phyloP scores from a whole-genome alignment of 2,888 invertebrate genomes.

The Pachliopta kotzebuea region DNA sequence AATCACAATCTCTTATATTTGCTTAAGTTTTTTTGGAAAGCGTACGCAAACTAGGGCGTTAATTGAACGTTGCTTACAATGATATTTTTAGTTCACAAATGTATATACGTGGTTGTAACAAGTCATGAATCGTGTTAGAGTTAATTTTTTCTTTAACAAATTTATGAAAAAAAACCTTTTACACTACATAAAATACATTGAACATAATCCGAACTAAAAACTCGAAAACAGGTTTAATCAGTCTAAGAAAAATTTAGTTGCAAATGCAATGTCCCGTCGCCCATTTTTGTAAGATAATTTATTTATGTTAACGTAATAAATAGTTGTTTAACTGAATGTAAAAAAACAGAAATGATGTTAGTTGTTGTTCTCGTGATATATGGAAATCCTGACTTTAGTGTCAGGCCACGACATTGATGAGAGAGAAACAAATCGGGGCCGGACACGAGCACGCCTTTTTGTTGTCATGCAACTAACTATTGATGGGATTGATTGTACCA shows the following conservation, averaged over 20 bases:
- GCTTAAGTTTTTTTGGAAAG: slow-evolving; percentile 16
- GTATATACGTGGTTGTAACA: slow-evolving; percentile 8
- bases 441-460: slow-evolving; percentile 15
- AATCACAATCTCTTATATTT: neutral
- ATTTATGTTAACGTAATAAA: no score
- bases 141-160: no score
- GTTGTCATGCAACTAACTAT: neutral
- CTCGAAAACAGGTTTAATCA: no score
- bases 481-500: neutral
- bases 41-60: slow-evolving; percentile 15
- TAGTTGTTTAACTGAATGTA: neutral
- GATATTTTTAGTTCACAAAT: slow-evolving; percentile 17
- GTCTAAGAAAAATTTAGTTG: no score
- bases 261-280: no score
- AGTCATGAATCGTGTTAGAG: neutral
- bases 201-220: neutral
- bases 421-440: slow-evolving; percentile 6
- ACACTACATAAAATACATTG: neutral
- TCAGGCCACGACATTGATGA: slow-evolving; percentile 10
- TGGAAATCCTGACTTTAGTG: slow-evolving; percentile 10
- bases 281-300: no score
- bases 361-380: neutral
- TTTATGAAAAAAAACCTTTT: neutral
- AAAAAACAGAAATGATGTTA: neutral
- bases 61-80: slow-evolving; percentile 4